Evolutionary conservation across 2,888 invertebrate species (phyloP).

Genomic region (Lepidocyrtinus sp.): DNA sequence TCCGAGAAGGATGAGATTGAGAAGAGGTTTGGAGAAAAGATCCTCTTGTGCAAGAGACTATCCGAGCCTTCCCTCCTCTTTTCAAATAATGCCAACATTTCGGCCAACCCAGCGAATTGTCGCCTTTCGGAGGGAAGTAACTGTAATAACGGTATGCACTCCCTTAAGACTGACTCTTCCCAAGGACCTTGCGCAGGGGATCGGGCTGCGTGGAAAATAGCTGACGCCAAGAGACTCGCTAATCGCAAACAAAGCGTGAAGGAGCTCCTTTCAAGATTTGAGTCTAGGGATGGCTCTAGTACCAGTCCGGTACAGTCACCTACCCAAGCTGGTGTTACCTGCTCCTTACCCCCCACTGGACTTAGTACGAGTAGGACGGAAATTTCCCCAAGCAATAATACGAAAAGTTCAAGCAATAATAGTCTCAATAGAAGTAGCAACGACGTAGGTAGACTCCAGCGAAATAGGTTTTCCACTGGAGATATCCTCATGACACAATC

Average conservation of each 20-base stretch:
- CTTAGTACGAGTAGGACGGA: constrained; percentile 20
- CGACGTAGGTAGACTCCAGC: constrained; percentile 63
- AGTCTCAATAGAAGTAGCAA: constrained; percentile 10
- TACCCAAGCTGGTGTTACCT: constrained; percentile 12
- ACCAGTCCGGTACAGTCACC: constrained; percentile 35
- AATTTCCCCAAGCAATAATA: constrained; percentile 13
- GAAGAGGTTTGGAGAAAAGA: constrained; percentile 45
- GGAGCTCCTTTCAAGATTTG: constrained; percentile 79
- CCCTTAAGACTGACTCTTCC: constrained; percentile 52
- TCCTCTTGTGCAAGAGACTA: constrained; percentile 67
- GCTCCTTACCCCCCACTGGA: constrained; percentile 46
- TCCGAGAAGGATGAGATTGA: constrained; percentile 35
- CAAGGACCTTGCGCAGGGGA: constrained; percentile 14
- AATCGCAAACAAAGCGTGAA: constrained; percentile 76
- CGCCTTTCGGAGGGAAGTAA: constrained; percentile 24
- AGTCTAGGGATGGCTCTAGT: constrained; percentile 73
- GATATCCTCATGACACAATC: constrained; percentile 69
- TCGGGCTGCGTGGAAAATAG: constrained; percentile 67
- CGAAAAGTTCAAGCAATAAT: neutral
- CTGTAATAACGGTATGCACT: constrained; percentile 21
- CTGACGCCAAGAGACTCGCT: constrained; percentile 69
- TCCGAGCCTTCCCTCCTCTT: constrained; percentile 67
- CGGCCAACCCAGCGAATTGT: neutral
- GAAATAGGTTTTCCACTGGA: constrained; percentile 69
- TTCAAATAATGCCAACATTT: constrained; percentile 41